These are phyloP conservation scores for Parnassius orleans DNA, from an alignment of 2,888 invertebrate species.

Conservation along the genomic window DNA sequence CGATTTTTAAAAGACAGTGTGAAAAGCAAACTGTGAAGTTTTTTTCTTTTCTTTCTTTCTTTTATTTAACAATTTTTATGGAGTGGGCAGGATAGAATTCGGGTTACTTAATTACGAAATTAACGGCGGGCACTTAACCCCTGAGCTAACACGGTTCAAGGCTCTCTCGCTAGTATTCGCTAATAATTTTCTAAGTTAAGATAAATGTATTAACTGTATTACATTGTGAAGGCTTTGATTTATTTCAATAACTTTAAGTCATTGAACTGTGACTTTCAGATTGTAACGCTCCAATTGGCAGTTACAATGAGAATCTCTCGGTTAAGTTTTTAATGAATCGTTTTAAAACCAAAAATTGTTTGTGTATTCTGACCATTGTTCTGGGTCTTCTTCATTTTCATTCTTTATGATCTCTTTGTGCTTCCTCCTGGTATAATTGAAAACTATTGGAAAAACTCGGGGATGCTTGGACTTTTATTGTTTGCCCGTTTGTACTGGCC, in stretches of 20 bases:
- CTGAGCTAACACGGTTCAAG: no score
- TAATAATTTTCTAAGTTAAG: no score
- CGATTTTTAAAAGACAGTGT: no score
- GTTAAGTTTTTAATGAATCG: slow-evolving; percentile 52
- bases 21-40: no score
- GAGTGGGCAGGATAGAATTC: no score
- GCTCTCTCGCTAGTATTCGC: no score
- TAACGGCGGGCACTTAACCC: no score
- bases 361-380: slow-evolving; percentile 42
- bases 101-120: no score
- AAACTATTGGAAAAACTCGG: slow-evolving; percentile 31
- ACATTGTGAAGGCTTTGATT: background rate
- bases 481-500: slow-evolving; percentile 7
- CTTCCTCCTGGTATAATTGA: slow-evolving; percentile 33
- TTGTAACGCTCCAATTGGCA: slow-evolving; percentile 47
- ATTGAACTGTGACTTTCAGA: slow-evolving; percentile 25
- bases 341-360: slow-evolving; percentile 43
- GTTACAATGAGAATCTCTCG: slow-evolving; percentile 47
- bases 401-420: slow-evolving; percentile 42
- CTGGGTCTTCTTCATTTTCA: slow-evolving; percentile 40
- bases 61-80: no score
- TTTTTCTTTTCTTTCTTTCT: no score
- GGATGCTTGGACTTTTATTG: slow-evolving; percentile 19
- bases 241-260: slow-evolving; percentile 13
- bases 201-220: no score